Percentiles rank a stretch among this genome's conserved stretches.
Conservation (phyloP, 1,140 invertebrate genomes). For the Nylanderia fulva region DNA sequence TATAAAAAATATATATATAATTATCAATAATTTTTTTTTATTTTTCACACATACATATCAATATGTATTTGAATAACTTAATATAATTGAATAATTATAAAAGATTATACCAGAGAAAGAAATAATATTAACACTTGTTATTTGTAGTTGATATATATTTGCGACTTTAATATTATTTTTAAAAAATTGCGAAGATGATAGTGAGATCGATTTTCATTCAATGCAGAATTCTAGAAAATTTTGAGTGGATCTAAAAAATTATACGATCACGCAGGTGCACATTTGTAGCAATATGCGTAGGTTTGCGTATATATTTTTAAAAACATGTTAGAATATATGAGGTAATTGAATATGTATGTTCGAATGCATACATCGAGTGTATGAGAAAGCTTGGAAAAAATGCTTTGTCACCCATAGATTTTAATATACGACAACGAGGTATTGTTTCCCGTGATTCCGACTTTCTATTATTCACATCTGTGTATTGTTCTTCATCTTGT, state of each 20-base stretch:
- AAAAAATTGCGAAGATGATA: background rate
- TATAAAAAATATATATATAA: background rate
- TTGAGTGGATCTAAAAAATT: background rate
- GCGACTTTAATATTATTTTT: background rate
- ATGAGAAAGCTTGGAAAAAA: slow-evolving; percentile 48
- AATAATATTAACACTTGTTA: background rate
- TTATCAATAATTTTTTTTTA: background rate
- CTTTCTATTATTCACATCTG: slow-evolving; percentile 38
- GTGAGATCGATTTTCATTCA: background rate
- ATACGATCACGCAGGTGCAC: slow-evolving; percentile 12
- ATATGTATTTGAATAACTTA: background rate
- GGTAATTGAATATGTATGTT: background rate
- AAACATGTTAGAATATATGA: background rate
- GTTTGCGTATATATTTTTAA: background rate
- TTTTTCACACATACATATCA: background rate
- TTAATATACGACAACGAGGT: slow-evolving; percentile 27
- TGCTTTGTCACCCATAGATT: slow-evolving; percentile 33
- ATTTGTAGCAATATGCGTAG: background rate
- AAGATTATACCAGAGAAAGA: background rate
- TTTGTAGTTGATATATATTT: background rate
- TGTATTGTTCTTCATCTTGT: slow-evolving; percentile 40
- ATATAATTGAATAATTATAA: background rate
- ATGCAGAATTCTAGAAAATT: background rate
- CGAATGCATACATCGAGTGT: background rate
- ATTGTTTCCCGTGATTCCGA: slow-evolving; percentile 49